Conservation (phyloP, 2,113 vertebrate genomes). For the Meles meles region DNA sequence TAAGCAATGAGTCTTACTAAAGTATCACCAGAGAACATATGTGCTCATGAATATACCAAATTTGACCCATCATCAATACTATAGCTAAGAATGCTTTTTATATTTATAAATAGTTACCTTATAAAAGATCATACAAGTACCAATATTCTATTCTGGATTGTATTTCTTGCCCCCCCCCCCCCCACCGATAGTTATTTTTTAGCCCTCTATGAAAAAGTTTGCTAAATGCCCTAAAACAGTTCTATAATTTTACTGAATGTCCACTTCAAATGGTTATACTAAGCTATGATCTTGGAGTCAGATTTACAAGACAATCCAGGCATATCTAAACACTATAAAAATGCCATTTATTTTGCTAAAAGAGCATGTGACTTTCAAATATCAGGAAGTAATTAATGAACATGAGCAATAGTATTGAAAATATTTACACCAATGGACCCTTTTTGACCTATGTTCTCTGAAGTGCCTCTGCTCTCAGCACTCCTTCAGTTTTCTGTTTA, state of each 20-base stretch:
- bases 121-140: neutral
- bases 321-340: neutral
- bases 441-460: neutral
- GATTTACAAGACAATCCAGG: neutral
- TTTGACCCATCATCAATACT: neutral
- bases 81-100: neutral
- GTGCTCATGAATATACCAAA: neutral
- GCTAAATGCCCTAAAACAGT: neutral
- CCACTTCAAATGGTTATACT: neutral
- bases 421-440: neutral
- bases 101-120: neutral
- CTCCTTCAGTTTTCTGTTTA: conserved; percentile 30
- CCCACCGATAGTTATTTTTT: neutral
- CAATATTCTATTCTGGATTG: neutral
- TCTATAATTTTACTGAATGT: neutral
- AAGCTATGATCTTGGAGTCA: neutral
- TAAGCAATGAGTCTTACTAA: neutral
- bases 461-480: neutral
- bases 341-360: neutral
- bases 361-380: conserved; percentile 13
- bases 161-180: neutral
- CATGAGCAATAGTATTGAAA: neutral
- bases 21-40: too few relatives aligned
- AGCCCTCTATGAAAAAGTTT: neutral
- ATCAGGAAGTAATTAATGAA: neutral